Evolutionary conservation across 1,140 invertebrate species (phyloP).

Genomic region (Kradibia gibbosae): DNA sequence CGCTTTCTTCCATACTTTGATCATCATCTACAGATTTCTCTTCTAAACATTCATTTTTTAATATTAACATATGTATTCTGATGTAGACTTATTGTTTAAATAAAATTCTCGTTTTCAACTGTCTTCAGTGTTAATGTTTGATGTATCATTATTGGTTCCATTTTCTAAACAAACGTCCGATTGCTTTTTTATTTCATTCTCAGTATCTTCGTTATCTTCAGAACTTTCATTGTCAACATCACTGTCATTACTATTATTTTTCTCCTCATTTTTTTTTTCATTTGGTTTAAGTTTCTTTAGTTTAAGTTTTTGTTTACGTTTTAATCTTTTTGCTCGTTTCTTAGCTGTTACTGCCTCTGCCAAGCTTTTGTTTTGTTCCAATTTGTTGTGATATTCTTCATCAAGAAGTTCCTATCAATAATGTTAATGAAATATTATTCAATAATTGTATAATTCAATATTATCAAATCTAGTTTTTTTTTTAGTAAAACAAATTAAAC

Average conservation of each 20-base stretch:
- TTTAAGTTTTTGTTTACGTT: conserved; percentile 80
- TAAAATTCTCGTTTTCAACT: conserved; percentile 5
- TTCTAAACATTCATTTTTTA: conserved; percentile 26
- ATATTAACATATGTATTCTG: not conserved
- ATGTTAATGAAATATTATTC: not conserved
- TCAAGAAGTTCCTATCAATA: conserved; percentile 82
- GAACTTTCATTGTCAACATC: conserved; percentile 52
- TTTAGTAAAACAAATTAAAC: too few species aligned
- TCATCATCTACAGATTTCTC: conserved; percentile 1
- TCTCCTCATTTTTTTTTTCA: conserved; percentile 55
- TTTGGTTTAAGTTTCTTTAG: conserved; percentile 74
- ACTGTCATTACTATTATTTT: conserved; percentile 54
- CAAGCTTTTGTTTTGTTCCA: conserved; percentile 84
- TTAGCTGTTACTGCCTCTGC: conserved; percentile 89
- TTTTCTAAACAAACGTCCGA: not conserved
- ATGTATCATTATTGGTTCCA: not conserved
- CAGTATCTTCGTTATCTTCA: conserved; percentile 50
- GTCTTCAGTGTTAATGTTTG: not conserved
- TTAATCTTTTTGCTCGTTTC: conserved; percentile 86
- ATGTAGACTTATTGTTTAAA: not conserved
- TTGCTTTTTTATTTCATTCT: conserved; percentile 35
- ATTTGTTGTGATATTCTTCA: conserved; percentile 85
- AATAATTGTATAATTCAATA: too few species aligned
- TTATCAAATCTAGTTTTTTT: too few species aligned
- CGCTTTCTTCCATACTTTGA: conserved; percentile 43